Conservation (phyloP, 2,113 vertebrate genomes). For the Xiphophorus couchianus region DNA sequence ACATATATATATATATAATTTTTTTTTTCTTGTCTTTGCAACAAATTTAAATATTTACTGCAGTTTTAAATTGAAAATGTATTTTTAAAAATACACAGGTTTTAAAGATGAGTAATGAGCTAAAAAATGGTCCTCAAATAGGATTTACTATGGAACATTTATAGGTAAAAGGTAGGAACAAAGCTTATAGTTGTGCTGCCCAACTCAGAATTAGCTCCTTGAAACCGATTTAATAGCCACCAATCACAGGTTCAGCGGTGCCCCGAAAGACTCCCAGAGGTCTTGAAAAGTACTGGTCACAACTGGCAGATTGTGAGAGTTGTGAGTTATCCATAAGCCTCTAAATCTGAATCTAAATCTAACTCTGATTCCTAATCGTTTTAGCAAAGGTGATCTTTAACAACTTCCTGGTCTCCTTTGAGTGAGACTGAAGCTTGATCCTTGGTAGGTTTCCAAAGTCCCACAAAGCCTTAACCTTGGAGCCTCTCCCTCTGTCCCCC, state of each 20-base stretch:
- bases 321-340: slow-evolving; percentile 9
- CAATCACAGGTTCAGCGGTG: background rate
- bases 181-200: background rate
- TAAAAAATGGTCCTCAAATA: background rate
- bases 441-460: slow-evolving; percentile 77
- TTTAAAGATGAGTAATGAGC: background rate
- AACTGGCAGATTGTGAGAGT: background rate
- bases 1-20: background rate
- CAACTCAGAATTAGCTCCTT: background rate
- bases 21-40: background rate
- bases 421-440: slow-evolving; percentile 62
- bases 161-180: background rate
- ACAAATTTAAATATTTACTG: background rate
- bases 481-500: slow-evolving; percentile 53
- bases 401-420: slow-evolving; percentile 58
- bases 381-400: slow-evolving; percentile 70
- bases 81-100: background rate
- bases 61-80: background rate
- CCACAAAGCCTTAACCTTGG: slow-evolving; percentile 89
- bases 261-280: no score
- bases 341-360: slow-evolving; percentile 29
- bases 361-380: slow-evolving; percentile 61
- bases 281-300: no score
- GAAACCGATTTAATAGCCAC: background rate
- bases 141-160: background rate